These are phyloP conservation scores for Oxyteleia sp. DNA, from an alignment of 2,888 invertebrate species.

Conservation along the genomic window DNA sequence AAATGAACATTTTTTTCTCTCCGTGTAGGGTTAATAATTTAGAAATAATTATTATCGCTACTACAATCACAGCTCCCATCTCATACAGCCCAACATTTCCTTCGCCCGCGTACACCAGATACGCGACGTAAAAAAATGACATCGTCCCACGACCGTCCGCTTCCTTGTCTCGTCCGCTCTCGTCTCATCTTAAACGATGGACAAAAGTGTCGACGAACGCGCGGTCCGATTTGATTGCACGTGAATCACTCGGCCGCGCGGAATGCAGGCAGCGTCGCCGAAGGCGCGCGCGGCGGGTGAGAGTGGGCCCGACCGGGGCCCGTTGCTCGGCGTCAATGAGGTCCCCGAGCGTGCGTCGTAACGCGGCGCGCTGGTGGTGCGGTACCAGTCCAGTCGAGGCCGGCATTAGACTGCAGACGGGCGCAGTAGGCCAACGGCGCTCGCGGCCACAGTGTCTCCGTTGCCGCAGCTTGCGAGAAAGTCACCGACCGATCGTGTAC, in stretches of 20 bases:
- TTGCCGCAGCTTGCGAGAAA: conserved; percentile 75
- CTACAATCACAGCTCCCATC: too few species aligned
- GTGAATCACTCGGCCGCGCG: conserved; percentile 20
- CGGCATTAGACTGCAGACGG: conserved; percentile 78
- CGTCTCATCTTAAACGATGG: conserved; percentile 7
- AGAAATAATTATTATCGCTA: too few species aligned
- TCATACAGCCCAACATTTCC: too few species aligned
- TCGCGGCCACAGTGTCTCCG: conserved; percentile 83
- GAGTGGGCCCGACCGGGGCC: conserved; percentile 22
- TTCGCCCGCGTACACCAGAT: too few species aligned
- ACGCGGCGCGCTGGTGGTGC: conserved; percentile 22
- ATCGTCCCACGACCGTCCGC: background rate
- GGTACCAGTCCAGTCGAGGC: conserved; percentile 59
- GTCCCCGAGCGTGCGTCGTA: conserved; percentile 51
- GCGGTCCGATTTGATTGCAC: conserved; percentile 28
- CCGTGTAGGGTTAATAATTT: too few species aligned
- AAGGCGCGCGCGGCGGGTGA: conserved; percentile 23
- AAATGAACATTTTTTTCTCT: too few species aligned
- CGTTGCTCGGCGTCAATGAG: conserved; percentile 55
- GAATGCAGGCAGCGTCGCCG: conserved; percentile 25
- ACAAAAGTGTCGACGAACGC: conserved; percentile 10
- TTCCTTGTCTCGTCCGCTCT: conserved; percentile 10
- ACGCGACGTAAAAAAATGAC: too few species aligned
- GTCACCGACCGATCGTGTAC: conserved; percentile 12
- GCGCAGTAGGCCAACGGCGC: conserved; percentile 87